Evolutionary conservation across 1,140 invertebrate genomes (phyloP), one percentile per base, ranked within the genome.

Genomic region (Tetraneura akinire): DNA sequence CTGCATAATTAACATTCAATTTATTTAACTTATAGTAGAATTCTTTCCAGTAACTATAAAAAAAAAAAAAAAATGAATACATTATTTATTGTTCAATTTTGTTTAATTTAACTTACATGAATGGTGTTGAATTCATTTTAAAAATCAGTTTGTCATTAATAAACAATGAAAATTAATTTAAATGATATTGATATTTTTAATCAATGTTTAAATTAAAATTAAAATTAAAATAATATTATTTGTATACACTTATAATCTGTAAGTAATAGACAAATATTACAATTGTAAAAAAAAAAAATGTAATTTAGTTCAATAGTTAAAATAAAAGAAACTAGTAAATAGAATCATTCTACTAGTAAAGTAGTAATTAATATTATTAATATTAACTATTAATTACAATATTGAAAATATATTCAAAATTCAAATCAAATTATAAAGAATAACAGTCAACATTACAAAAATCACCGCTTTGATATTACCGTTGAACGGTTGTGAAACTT

Each of bases 21-120:
- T 78, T 78, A 60, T 78, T 78, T 42, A 78, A 62, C 55, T 78
- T 78, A 23, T 78, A 78, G 16, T 78, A 78, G 14, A 78, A 78
- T 78, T 60, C 37, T 78, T 78, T 57, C 74, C 74, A 78, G 16
- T 21, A 60, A 5, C 37, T 57, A 62, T 23, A 42, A 42, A 55
- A 16, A 57, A 37, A 11, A 8, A 5, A 1, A 0, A 3, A n/a
- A 10, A 51, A 13, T 37, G 1, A 21, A 21, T 21, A 21, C 16
- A 8, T 21, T 23, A 51, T 51, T n/a, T 10, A 18, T 70, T 13
- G 1, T 47, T 26, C 10, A 5, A 49, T 71, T 8, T 6, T 70
- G 26, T 29, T 29, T 13, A 3, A 2, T 14, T 21, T 23, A 51
- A 71, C 68, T 71, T 47, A 71, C 68, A 9, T 49, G 1, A 11